Evolutionary conservation across 1,140 invertebrate genomes (phyloP), one percentile per base, ranked within the genome.

Genomic region (Campoletis sonorensis): DNA sequence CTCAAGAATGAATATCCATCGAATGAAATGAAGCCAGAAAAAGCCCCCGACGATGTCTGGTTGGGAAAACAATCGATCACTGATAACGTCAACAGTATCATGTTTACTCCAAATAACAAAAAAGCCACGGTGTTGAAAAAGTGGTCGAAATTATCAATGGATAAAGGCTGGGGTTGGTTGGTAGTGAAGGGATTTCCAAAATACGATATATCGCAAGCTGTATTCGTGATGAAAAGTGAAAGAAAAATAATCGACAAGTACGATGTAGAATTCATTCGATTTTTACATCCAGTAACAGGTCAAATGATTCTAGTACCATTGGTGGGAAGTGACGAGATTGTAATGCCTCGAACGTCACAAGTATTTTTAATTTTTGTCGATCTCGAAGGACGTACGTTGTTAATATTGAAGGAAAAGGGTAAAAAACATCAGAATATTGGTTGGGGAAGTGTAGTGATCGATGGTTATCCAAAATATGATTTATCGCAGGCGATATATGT

Each of bases 151-250:
- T 3, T 51, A 37, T 30, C 16, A 58, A 23, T 21, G 49, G 16
- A 51, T 1, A 49, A 15, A 16, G 7, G 21, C 33, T 26, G 54
- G 51, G 73, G 73, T 2, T 61, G 27, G 11, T 11, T 77, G 18
- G 73, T 77, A 7, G 30, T 77, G 5, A 21, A 21, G 2, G 73
- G 73, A 33, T 0, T 77, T 23, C 73, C 73, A 0, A 77, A 77
- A 37, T 77, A 77, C 30, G 26, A 64, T 23, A 21, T 77, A 21
- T 16, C 4, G 18, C 30, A n/a, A 21, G 73, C 26, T 10, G 37
- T 37, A 7, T 37, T 37, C 3, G 30, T 77, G 7, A 77, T 2
- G 15, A 21, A 77, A 5, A 77, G 54, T 2, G 27, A n/a, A 18
- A 51, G 33, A 58, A 51, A 54, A 58, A 40, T 61, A 77, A 4